Base-by-base conservation (phyloP, 1,140 invertebrate genomes). In the Drosophila aff. region DNA sequence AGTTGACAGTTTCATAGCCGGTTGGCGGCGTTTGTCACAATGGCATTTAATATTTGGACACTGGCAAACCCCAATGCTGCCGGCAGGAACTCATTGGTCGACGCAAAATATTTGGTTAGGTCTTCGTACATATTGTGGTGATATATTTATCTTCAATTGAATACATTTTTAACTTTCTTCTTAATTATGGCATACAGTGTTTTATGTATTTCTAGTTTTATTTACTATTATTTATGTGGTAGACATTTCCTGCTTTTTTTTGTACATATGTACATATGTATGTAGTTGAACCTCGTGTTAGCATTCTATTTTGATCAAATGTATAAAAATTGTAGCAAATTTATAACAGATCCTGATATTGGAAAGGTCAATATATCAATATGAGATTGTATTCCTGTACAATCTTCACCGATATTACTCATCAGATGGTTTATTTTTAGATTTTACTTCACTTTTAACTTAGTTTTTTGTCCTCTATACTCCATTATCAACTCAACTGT, bases 1-100 rank as follows among this genome's bases (percentile, higher is more conserved):
- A 90, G 85, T 85, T 89, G 85, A 84, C 85, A 85, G 85, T 90
- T 90, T 81, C 87, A 89, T 89, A 90, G 85, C 73, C 81, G 79
- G 78, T 87, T 87, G 84, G 76, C 81, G 81, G 55, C 80, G 81
- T 68, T 85, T 85, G 79, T 90, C 79, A 91, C 85, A 90, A 85
- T 85, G 81, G 75, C 73, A 90, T 90, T 89, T 89, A 90, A 90
- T 90, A 90, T 90, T 91, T 90, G 86, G 75, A 79, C 75, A 82
- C 57, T 58, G 76, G 59, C 80, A 76, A 58, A 43, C 59, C 63
- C 59, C 57, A 28, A 13, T 47, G 38, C 33, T 31, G 40, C 44
- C 68, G 55, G 43, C 55, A 52, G 78, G 60, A 77, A 87, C 74
- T 81, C 82, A 78, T 90, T 89, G 73, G 53, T 59, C 41, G 23